phyloP scores from a whole-genome alignment of 2,113 vertebrate genomes.

The Melanotaenia duboulayi region DNA sequence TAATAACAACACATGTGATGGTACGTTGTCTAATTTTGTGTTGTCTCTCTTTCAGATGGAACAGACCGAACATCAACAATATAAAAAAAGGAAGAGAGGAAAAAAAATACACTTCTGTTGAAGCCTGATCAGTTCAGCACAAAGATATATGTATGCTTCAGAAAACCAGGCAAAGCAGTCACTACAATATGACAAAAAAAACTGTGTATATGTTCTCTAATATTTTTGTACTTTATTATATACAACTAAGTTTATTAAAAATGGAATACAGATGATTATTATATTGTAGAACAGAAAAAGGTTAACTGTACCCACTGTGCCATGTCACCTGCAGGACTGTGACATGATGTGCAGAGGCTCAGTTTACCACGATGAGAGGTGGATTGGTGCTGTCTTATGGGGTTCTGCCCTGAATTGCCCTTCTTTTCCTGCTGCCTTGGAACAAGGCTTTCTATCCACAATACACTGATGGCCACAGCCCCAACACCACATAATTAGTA shows the following conservation, averaged over 20 bases:
- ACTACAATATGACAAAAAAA: constrained; percentile 85
- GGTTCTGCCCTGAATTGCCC: constrained; percentile 65
- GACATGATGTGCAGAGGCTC: constrained; percentile 71
- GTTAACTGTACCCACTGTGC: constrained; percentile 67
- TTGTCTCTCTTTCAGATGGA: constrained; percentile 84
- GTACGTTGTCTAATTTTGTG: background rate
- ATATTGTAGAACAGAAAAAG: constrained; percentile 80
- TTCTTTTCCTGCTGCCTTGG: constrained; percentile 69
- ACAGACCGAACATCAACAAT: constrained; percentile 95
- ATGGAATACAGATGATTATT: constrained; percentile 87
- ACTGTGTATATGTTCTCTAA: constrained; percentile 90
- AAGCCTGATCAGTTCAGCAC: constrained; percentile 81
- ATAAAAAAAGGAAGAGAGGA: constrained; percentile 78
- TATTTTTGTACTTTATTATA: constrained; percentile 95
- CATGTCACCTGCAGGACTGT: constrained; percentile 80
- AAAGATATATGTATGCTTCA: constrained; percentile 79
- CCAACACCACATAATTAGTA: constrained; percentile 29
- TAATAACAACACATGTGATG: background rate
- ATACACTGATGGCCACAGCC: constrained; percentile 58
- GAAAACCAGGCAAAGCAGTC: constrained; percentile 80
- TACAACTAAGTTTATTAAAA: constrained; percentile 94
- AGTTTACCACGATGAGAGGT: constrained; percentile 63
- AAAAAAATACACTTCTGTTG: constrained; percentile 70
- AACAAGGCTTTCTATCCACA: constrained; percentile 67
- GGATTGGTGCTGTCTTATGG: constrained; percentile 77